A percentile compares a stretch with the other conserved stretches of the same genome.
Evolutionary conservation across 53 echinoderm and acorn worm species (phyloP).

Genomic region (Crossaster papposus): DNA sequence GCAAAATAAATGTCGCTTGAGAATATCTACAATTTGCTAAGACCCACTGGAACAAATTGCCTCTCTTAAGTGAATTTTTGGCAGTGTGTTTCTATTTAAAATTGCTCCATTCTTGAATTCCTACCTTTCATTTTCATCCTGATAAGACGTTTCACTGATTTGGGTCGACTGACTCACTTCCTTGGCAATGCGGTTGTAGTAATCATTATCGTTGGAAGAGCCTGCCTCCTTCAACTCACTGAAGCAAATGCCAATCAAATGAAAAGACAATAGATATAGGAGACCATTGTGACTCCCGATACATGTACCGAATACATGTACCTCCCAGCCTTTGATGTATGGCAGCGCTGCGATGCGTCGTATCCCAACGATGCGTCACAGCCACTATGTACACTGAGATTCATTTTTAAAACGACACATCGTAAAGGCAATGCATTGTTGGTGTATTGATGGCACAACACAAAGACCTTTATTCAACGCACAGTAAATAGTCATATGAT

Average conservation of each 20-base stretch:
- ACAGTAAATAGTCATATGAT: too few species aligned
- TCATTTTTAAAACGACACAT: too few species aligned
- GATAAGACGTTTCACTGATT: background rate
- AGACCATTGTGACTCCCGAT: background rate
- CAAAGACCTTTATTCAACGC: too few species aligned
- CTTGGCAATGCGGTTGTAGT: conserved; percentile 42
- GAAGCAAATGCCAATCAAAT: background rate
- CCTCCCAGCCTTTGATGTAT: too few species aligned
- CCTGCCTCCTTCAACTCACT: conserved; percentile 58
- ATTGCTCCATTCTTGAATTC: background rate
- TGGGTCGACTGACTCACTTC: background rate
- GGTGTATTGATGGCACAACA: too few species aligned
- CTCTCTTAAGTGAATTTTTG: too few species aligned
- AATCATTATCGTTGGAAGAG: conserved; percentile 56
- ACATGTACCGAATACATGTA: too few species aligned
- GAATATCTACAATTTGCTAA: background rate
- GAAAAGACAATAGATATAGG: background rate
- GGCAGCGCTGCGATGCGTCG: too few species aligned
- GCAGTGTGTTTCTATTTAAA: background rate
- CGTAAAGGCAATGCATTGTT: too few species aligned
- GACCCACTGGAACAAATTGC: background rate
- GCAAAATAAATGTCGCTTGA: too few species aligned
- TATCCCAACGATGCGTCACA: too few species aligned
- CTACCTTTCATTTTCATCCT: conserved; percentile 6
- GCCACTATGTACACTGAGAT: too few species aligned